Evolutionary conservation across 2,113 vertebrate species (phyloP).

Genomic region (Oreotrochilus melanogaster): DNA sequence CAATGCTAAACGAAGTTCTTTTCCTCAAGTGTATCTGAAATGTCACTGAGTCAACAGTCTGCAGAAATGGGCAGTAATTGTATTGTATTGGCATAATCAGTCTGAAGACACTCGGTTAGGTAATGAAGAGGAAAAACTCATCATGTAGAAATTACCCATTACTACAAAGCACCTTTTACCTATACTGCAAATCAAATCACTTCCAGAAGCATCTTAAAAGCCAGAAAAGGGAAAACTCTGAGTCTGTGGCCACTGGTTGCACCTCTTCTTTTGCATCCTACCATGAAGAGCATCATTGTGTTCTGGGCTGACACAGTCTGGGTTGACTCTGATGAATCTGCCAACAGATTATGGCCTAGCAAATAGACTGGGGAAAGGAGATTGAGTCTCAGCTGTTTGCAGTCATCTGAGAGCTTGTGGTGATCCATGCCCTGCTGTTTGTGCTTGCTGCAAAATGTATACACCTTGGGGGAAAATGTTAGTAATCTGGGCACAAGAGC

Average conservation of each 20-base stretch:
- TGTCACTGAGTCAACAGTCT: background rate
- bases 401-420: constrained; percentile 11
- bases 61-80: background rate
- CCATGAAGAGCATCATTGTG: background rate
- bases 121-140: background rate
- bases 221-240: background rate
- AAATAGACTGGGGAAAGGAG: background rate
- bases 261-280: background rate
- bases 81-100: background rate
- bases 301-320: background rate
- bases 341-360: background rate
- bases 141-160: background rate
- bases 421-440: background rate
- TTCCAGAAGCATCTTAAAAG: background rate
- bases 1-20: background rate
- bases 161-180: background rate
- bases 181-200: background rate
- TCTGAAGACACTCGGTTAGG: background rate
- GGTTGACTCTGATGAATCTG: background rate
- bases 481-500: background rate
- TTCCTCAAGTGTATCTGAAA: background rate
- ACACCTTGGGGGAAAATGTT: constrained; percentile 28
- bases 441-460: background rate
- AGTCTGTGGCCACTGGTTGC: background rate
- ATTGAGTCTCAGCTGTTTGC: constrained; percentile 20